Base-by-base conservation (phyloP, 2,888 invertebrate species). In the Agrotis ipsilon region DNA sequence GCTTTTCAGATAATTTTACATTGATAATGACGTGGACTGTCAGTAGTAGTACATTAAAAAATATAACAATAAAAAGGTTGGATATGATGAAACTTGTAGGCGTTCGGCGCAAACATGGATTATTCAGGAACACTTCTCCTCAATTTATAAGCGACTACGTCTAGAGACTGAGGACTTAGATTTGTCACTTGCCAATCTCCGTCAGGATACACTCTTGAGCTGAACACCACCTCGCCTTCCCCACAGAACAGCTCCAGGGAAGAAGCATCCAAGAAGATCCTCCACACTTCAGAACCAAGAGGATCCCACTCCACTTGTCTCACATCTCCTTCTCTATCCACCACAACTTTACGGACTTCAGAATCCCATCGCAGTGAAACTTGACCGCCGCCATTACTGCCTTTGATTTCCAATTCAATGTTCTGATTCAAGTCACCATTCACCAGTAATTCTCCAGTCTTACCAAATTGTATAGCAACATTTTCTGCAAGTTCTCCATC, bases 241-340 rank as follows among this genome's bases (percentile, higher is more conserved):
- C 96, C 96, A 61, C 96, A 96, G 86, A 96, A 96, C 54, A 95
- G 74, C 76, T 96, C 96, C 67, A 96, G 43, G 3, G 95, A 95
- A 81, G 95, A 94, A 4, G 95, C 88, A 68, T 96, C 96, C 7
- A 96, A 78, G 82, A 94, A 96, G 1, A 96, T 84, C 66, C 94
- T 90, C 94, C 93, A 94, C 2, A 82, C 68, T 21, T 79, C 80
- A 0, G 90, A 88, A 0, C 84, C 84, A 5, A 91, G 84, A 1
- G 94, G 93, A 27, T 78, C 78, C 96, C 96, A 96, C 70, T 93
- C 93, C 18, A 94, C 92, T 77, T 94, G 94, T 51, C 96, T 90
- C 2, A 94, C 69, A 61, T 95, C 94, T 5, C 89, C 93, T 51
- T 83, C 89, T 75, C 93, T 89, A 49, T 94, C 91, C 0, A 96